A percentile compares a stretch with the other conserved stretches of the same genome.
These are phyloP conservation scores for Lophotis ruficrista DNA, from an alignment of 2,113 vertebrate genomes.

Conservation along the genomic window DNA sequence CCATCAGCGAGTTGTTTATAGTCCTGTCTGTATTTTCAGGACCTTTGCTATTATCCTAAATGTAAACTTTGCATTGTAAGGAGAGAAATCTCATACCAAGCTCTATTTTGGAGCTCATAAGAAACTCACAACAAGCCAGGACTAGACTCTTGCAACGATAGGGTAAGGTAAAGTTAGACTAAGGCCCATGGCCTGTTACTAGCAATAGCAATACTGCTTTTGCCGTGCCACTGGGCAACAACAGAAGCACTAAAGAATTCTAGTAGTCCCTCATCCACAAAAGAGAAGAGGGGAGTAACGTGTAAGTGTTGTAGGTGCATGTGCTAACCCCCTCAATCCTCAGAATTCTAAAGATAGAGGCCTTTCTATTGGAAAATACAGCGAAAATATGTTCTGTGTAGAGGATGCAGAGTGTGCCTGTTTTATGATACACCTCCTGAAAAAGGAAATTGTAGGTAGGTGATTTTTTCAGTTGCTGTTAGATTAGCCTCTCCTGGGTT, in stretches of 20 bases:
- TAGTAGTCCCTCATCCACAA: not conserved
- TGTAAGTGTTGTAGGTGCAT: not conserved
- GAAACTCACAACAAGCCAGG: not conserved
- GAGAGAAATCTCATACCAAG: not conserved
- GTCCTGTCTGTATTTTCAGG: not conserved
- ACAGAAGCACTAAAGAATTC: not conserved
- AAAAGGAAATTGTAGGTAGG: constrained; percentile 7
- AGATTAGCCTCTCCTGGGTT: not conserved
- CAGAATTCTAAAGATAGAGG: not conserved
- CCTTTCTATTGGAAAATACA: not conserved
- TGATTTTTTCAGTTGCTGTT: not conserved
- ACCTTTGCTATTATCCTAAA: not conserved
- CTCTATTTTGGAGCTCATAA: not conserved
- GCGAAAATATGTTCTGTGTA: not conserved
- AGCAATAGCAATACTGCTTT: not conserved
- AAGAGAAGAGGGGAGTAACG: not conserved
- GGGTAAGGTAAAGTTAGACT: not conserved
- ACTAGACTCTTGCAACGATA: not conserved
- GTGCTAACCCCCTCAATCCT: not conserved
- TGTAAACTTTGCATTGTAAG: not conserved
- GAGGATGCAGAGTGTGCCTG: not conserved
- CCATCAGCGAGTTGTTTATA: not conserved
- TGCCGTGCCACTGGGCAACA: not conserved
- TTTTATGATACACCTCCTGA: not conserved
- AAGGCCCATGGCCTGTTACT: not conserved